A percentile compares a stretch with the other conserved stretches of the same genome.
These are phyloP conservation scores for Pygmarrhopalites habei DNA, from an alignment of 1,140 invertebrate species.

Conservation along the genomic window DNA sequence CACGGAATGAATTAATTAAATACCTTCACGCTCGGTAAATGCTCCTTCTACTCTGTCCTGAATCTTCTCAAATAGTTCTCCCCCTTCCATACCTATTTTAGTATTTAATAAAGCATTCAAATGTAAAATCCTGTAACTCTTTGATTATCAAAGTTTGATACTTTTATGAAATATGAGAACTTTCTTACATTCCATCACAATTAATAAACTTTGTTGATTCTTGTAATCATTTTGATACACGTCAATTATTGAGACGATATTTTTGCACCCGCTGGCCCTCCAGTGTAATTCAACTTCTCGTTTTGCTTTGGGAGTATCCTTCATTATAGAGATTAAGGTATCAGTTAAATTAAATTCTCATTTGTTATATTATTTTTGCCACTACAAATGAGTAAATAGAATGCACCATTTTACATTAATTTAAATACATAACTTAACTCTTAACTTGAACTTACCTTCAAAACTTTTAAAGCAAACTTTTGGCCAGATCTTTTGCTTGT, in stretches of 20 bases:
- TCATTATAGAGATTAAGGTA: too few species aligned
- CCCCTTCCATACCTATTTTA: slow-evolving; percentile 94
- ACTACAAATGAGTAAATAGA: too few species aligned
- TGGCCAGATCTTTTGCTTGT: slow-evolving; percentile 57
- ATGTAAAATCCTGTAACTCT: neutral
- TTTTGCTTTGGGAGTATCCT: too few species aligned
- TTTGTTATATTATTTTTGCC: too few species aligned
- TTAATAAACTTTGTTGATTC: slow-evolving; percentile 80
- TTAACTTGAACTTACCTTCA: slow-evolving; percentile 79
- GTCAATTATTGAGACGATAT: slow-evolving; percentile 90
- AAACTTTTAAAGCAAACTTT: slow-evolving; percentile 84
- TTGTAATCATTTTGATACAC: slow-evolving; percentile 94
- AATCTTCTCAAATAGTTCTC: slow-evolving; percentile 92
- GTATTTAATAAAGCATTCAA: slow-evolving; percentile 40
- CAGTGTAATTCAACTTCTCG: slow-evolving; percentile 94
- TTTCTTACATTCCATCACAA: slow-evolving; percentile 99
- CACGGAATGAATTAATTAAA: slow-evolving; percentile 19
- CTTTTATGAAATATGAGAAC: too few species aligned
- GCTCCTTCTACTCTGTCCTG: slow-evolving; percentile 86
- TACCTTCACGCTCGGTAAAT: slow-evolving; percentile 83
- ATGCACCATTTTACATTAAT: too few species aligned
- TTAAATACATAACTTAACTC: too few species aligned
- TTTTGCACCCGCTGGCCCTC: slow-evolving; percentile 76
- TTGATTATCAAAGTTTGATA: slow-evolving; percentile 42
- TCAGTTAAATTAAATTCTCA: too few species aligned